These are phyloP conservation scores for Leucopternis melanops DNA, from an alignment of 2,113 vertebrate species.

Conservation along the genomic window DNA sequence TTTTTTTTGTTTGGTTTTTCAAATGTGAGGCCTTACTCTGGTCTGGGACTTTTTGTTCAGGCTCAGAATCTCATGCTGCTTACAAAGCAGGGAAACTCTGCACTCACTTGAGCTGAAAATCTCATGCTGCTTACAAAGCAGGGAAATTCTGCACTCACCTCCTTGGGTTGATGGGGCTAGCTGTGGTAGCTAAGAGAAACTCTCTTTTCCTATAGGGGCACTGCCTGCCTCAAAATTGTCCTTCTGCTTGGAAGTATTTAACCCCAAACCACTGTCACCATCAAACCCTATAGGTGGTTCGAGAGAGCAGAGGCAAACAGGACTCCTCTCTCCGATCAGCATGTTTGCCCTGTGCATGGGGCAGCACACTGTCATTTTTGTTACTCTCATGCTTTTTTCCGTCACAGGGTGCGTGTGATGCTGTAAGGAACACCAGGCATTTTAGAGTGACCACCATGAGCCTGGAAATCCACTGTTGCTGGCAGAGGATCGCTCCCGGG, in stretches of 20 bases:
- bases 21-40: neutral
- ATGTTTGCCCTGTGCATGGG: fast-evolving
- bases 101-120: neutral
- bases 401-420: fast-evolving
- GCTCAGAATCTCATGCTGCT: neutral
- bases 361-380: fast-evolving
- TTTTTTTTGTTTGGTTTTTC: neutral
- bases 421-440: fast-evolving
- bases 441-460: fast-evolving
- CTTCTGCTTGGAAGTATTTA: neutral
- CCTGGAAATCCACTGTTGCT: neutral
- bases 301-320: neutral
- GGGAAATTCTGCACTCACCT: neutral
- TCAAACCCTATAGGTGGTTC: neutral
- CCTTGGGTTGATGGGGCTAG: neutral
- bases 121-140: neutral
- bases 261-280: neutral
- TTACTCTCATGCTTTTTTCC: neutral
- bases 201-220: neutral
- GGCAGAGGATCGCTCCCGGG: neutral
- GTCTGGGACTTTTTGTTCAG: neutral
- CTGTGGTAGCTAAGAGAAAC: neutral
- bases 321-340: fast-evolving
- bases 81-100: neutral
- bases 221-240: too few species aligned